Evolutionary conservation across 1,140 invertebrate species (phyloP).

Genomic region (Drosophila nasuta): DNA sequence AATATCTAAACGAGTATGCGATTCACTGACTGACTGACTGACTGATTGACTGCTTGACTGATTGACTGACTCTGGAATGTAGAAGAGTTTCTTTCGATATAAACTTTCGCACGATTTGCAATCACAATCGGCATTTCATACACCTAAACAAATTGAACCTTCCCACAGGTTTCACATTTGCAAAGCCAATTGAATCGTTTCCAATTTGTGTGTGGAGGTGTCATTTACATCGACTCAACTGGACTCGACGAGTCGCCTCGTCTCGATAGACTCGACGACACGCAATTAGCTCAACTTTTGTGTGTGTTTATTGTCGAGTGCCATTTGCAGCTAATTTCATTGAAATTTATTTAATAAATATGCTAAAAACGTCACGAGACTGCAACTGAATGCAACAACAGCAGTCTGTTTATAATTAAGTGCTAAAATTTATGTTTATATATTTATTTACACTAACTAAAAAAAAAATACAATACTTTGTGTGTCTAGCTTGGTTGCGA

Average conservation of each 20-base stretch:
- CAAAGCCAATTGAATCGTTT: constrained; percentile 21
- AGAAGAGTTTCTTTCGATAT: constrained; percentile 26
- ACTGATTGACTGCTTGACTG: neutral
- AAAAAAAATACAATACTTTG: neutral
- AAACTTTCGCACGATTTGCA: constrained; percentile 64
- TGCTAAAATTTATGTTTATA: constrained; percentile 74
- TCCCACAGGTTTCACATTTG: constrained; percentile 73
- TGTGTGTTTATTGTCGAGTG: constrained; percentile 33
- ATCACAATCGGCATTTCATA: constrained; percentile 8
- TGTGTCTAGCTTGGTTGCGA: neutral
- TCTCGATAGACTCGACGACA: neutral
- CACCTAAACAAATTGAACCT: constrained; percentile 55
- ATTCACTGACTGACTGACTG: neutral
- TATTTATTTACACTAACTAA: constrained; percentile 55
- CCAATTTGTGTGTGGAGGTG: constrained; percentile 2
- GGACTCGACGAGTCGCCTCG: neutral
- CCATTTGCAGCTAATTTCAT: constrained; percentile 63
- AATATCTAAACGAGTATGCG: neutral
- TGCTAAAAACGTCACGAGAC: constrained; percentile 69
- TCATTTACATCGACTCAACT: constrained; percentile 26
- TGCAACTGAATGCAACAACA: constrained; percentile 61
- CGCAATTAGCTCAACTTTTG: constrained; percentile 60
- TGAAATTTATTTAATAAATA: constrained; percentile 76
- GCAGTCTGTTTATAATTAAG: constrained; percentile 78
- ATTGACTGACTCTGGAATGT: neutral